Evolutionary conservation across 1,140 invertebrate species (phyloP).

Genomic region (Tyrophagus putrescentiae): DNA sequence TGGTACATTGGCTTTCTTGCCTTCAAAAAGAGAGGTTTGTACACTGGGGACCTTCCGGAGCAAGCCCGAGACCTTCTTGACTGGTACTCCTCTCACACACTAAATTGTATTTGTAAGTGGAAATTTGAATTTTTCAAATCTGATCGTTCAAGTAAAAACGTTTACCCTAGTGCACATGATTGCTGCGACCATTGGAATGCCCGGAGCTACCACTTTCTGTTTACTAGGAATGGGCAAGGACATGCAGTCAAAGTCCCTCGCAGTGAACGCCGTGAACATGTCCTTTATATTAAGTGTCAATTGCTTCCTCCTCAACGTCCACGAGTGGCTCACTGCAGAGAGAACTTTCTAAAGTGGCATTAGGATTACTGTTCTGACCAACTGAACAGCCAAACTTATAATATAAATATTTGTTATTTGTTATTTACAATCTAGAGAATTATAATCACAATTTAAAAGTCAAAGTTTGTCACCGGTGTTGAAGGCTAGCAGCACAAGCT

Average conservation of each 20-base stretch:
- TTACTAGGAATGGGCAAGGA: conserved; percentile 6
- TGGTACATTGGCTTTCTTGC: background rate
- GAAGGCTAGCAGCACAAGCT: too few relatives aligned
- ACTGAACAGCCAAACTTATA: too few relatives aligned
- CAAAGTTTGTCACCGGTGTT: too few relatives aligned
- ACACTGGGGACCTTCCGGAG: background rate
- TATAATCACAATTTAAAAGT: too few relatives aligned
- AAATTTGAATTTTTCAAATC: too few relatives aligned
- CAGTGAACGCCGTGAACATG: background rate
- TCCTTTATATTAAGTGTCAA: background rate
- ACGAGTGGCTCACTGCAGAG: background rate
- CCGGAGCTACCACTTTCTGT: background rate
- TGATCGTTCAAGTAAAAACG: background rate
- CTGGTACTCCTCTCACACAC: background rate
- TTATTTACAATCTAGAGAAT: too few relatives aligned
- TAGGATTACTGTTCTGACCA: too few relatives aligned
- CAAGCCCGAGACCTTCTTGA: background rate
- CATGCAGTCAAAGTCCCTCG: background rate
- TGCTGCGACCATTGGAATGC: background rate
- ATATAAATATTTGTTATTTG: too few relatives aligned
- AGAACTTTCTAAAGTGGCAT: too few relatives aligned
- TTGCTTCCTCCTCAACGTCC: background rate
- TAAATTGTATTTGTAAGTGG: background rate
- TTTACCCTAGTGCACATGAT: background rate
- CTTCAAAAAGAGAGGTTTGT: background rate